These are phyloP conservation scores for Microcebus griseorufus DNA, from an alignment of 2,113 vertebrate species.

Conservation along the genomic window DNA sequence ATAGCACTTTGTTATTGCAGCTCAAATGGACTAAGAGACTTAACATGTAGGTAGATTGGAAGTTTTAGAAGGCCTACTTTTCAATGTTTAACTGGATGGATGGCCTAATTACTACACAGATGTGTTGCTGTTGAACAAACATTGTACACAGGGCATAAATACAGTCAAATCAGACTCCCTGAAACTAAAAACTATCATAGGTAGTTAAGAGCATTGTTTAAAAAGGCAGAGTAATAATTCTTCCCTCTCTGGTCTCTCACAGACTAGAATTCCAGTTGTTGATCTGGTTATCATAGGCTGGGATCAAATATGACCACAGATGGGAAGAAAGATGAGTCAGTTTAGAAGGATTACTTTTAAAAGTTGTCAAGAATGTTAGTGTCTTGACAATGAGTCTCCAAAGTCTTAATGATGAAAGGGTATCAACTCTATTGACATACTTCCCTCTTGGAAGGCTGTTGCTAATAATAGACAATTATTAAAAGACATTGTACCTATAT, in stretches of 20 bases:
- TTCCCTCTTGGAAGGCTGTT: neutral
- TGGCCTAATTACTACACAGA: neutral
- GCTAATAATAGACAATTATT: neutral
- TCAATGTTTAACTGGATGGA: neutral
- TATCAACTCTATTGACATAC: neutral
- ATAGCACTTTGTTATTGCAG: neutral
- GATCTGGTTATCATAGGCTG: constrained; percentile 15
- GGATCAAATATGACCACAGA: constrained; percentile 30
- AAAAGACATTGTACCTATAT: neutral
- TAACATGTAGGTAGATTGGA: neutral
- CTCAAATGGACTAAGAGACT: neutral
- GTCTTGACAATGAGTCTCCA: neutral
- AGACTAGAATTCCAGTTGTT: constrained; percentile 48
- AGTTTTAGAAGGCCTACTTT: neutral
- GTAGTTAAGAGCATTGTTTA: constrained; percentile 43
- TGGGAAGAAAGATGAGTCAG: constrained; percentile 46
- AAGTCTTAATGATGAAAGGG: neutral
- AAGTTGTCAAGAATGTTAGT: neutral
- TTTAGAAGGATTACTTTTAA: neutral
- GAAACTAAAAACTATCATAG: neutral
- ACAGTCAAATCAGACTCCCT: constrained; percentile 10
- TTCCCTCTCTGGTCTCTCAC: constrained; percentile 14
- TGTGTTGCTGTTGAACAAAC: neutral
- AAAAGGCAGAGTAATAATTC: constrained; percentile 9
- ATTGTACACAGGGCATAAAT: neutral